phyloP scores from a whole-genome alignment of 1,140 invertebrate species.

The Acromyrmex charruanus region DNA sequence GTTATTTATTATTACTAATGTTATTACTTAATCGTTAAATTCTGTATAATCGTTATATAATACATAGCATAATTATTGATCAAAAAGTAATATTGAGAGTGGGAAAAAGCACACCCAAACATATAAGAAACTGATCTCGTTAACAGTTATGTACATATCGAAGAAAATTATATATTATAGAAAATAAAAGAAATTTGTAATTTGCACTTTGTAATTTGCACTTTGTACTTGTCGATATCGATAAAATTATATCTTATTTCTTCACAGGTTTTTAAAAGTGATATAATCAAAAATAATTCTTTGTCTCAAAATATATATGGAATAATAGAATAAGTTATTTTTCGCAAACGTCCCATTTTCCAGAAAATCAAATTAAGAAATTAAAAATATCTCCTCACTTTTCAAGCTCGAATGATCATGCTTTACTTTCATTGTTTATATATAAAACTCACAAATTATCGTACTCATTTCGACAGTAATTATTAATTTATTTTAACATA shows the following conservation, averaged over 20 bases:
- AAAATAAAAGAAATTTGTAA: neutral
- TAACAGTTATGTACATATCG: neutral
- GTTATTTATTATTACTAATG: neutral
- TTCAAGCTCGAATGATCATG: neutral
- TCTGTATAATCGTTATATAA: neutral
- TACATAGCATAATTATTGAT: neutral
- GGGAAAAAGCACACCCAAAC: neutral
- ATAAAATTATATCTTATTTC: neutral
- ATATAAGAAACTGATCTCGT: neutral
- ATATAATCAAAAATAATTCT: neutral
- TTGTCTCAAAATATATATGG: neutral
- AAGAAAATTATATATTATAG: neutral
- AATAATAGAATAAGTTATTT: neutral
- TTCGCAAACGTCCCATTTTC: neutral
- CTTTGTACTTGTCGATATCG: neutral
- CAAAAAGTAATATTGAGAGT: neutral
- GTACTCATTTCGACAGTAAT: no score
- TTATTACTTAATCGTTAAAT: neutral
- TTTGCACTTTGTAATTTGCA: conserved; percentile 11
- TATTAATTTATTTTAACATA: neutral
- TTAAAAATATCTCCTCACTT: neutral
- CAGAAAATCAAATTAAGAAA: neutral
- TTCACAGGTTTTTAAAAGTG: neutral
- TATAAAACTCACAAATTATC: neutral
- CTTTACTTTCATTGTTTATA: neutral